These are phyloP conservation scores for Neria commutata DNA, from an alignment of 2,888 invertebrate genomes.

Conservation along the genomic window DNA sequence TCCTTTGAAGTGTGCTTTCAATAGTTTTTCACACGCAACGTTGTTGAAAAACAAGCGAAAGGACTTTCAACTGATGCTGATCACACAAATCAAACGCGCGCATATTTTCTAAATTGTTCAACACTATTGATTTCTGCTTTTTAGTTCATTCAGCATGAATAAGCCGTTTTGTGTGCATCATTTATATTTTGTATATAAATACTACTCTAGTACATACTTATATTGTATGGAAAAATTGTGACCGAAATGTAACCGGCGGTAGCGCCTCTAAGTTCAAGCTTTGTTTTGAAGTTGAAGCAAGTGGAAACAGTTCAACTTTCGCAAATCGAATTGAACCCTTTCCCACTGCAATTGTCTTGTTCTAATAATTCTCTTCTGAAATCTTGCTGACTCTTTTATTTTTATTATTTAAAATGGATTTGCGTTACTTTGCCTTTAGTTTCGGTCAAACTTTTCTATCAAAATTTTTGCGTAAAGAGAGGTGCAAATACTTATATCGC, in stretches of 20 bases:
- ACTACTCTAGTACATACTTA: slow-evolving; percentile 25
- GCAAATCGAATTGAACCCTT: too few relatives aligned
- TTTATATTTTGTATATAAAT: slow-evolving; percentile 39
- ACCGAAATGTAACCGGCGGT: slow-evolving; percentile 45
- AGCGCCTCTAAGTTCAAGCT: too few relatives aligned
- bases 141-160: slow-evolving; percentile 24
- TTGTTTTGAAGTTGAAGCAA: too few relatives aligned
- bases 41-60: slow-evolving; percentile 35
- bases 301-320: too few relatives aligned
- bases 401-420: too few relatives aligned
- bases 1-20: slow-evolving; percentile 46
- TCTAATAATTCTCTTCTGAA: too few relatives aligned
- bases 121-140: slow-evolving; percentile 16
- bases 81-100: slow-evolving; percentile 42
- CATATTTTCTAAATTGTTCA: slow-evolving; percentile 33
- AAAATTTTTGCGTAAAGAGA: slow-evolving; percentile 20
- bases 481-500: slow-evolving; percentile 13
- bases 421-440: slow-evolving; percentile 33
- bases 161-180: slow-evolving; percentile 51
- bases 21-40: slow-evolving; percentile 22
- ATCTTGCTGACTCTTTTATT: too few relatives aligned
- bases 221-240: slow-evolving; percentile 43
- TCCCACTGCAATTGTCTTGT: too few relatives aligned
- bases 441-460: slow-evolving; percentile 51
- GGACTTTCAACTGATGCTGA: slow-evolving; percentile 49